phyloP scores from a whole-genome alignment of 2,113 vertebrate genomes.

The Perccottus glenii region DNA sequence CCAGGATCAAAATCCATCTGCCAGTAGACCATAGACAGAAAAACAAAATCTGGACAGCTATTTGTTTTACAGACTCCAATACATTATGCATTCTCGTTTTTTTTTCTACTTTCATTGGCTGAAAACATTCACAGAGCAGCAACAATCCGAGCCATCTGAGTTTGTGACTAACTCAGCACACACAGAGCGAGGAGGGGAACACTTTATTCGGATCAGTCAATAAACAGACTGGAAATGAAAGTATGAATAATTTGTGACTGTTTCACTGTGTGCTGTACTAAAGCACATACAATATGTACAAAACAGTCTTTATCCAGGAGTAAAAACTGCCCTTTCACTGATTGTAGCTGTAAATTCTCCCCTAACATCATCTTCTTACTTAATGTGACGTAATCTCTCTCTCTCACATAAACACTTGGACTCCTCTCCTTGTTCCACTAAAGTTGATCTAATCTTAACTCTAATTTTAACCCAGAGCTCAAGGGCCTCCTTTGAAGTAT shows the following conservation, averaged over 20 bases:
- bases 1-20: constrained; percentile 6
- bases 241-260: constrained; percentile 3
- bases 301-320: not conserved
- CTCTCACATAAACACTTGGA: not conserved
- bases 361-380: too few relatives aligned
- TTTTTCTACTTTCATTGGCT: constrained; percentile 7
- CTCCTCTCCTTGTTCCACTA: not conserved
- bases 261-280: constrained; percentile 1
- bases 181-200: constrained; percentile 6
- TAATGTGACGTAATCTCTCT: too few relatives aligned
- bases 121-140: constrained; percentile 9
- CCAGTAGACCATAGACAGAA: not conserved
- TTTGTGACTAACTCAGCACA: constrained; percentile 11
- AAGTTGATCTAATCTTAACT: not conserved
- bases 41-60: constrained; percentile 13
- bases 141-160: not conserved
- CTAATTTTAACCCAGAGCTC: constrained; percentile 1
- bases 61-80: not conserved
- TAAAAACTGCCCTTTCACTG: too few relatives aligned
- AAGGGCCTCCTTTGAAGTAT: constrained; percentile 1
- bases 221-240: not conserved
- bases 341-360: too few relatives aligned
- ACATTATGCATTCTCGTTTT: constrained; percentile 7
- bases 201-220: not conserved
- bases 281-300: not conserved